Conservation (phyloP, 2,797 vertebrate genomes). For the Argyrosomus regius region DNA sequence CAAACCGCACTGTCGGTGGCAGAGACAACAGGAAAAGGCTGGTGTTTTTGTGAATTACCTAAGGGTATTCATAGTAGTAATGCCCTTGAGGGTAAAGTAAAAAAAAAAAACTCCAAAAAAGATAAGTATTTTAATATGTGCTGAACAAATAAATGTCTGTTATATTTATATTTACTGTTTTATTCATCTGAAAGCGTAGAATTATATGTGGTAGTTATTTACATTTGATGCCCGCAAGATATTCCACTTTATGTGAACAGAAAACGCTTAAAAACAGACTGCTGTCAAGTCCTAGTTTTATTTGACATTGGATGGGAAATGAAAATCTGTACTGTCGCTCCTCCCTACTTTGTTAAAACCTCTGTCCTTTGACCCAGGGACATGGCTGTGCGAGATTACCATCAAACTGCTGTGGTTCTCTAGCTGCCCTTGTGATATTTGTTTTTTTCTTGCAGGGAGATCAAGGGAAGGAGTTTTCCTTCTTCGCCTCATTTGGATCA, state of each 20-base stretch:
- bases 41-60: slow-evolving; percentile 47
- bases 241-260: neutral
- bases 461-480: slow-evolving; percentile 58
- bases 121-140: neutral
- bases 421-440: slow-evolving; percentile 7
- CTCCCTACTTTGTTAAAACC: slow-evolving; percentile 7
- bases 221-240: neutral
- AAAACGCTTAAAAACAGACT: neutral
- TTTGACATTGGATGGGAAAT: neutral
- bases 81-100: neutral
- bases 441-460: slow-evolving; percentile 22
- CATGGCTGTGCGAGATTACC: slow-evolving; percentile 10
- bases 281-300: neutral
- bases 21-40: slow-evolving; percentile 53
- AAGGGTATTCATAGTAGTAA: neutral
- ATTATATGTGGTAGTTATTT: neutral
- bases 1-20: slow-evolving; percentile 40
- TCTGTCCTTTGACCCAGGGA: slow-evolving; percentile 16
- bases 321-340: neutral
- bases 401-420: slow-evolving; percentile 21
- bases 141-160: neutral
- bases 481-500: slow-evolving; percentile 64
- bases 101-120: neutral
- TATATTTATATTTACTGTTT: neutral
- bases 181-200: neutral